Percentiles rank a stretch among this genome's conserved stretches.
phyloP scores from a whole-genome alignment of 2,797 vertebrate genomes.

The Sylvia borin region DNA sequence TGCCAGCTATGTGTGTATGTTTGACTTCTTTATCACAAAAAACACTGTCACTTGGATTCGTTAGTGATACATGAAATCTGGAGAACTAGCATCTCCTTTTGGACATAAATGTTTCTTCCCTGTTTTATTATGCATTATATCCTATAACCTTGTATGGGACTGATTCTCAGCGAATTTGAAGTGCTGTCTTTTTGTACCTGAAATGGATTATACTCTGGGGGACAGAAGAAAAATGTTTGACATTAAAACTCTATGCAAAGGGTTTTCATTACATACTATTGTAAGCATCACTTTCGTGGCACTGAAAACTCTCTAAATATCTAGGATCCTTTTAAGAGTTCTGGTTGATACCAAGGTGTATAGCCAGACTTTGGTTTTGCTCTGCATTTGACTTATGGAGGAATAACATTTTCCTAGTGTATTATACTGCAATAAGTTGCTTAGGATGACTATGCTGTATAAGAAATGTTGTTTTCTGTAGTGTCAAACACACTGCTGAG shows the following conservation, averaged over 20 bases:
- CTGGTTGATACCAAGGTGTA: background rate
- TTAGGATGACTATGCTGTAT: background rate
- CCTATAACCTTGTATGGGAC: background rate
- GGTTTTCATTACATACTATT: background rate
- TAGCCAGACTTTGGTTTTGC: background rate
- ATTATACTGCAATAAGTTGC: background rate
- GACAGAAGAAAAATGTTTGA: background rate
- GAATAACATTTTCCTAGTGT: background rate
- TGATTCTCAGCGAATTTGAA: background rate
- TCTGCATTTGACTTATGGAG: accelerated
- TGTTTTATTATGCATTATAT: background rate
- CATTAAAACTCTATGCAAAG: background rate
- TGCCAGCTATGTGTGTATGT: background rate
- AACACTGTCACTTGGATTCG: background rate
- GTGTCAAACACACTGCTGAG: background rate
- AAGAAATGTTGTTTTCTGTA: background rate
- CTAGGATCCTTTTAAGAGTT: background rate
- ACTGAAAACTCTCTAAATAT: background rate
- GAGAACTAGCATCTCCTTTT: background rate
- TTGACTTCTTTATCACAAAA: background rate
- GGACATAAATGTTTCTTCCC: background rate
- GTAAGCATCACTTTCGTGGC: background rate
- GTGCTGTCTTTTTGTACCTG: background rate
- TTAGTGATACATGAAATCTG: background rate
- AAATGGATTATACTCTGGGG: background rate